Evolutionary conservation across 2,888 invertebrate species (phyloP).

Genomic region (Bembecia ichneumoniformis): DNA sequence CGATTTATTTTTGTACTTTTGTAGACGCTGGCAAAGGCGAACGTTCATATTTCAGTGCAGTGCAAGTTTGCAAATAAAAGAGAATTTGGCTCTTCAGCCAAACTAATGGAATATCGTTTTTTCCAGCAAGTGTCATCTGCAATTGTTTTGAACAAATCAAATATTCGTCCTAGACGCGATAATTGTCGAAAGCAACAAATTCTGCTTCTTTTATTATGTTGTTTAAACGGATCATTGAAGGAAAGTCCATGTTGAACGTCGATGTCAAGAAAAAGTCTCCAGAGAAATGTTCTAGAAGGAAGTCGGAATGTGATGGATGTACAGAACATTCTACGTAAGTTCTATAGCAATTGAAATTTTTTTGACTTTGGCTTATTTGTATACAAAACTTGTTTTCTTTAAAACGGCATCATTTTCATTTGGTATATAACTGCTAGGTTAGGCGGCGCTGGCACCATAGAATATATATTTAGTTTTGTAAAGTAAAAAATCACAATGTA

Average conservation of each 20-base stretch:
- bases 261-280: constrained; percentile 39
- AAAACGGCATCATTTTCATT: no score
- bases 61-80: constrained; percentile 52
- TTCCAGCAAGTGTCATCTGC: constrained; percentile 47
- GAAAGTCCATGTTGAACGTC: constrained; percentile 68
- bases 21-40: constrained; percentile 6
- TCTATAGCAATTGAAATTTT: neutral
- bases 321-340: constrained; percentile 66
- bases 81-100: constrained; percentile 57
- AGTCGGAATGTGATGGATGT: constrained; percentile 62
- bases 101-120: constrained; percentile 70
- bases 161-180: constrained; percentile 60
- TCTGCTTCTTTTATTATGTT: constrained; percentile 65
- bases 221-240: constrained; percentile 72
- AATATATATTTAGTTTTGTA: no score
- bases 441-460: no score
- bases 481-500: no score
- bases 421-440: no score
- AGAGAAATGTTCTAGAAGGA: constrained; percentile 64
- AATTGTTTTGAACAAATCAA: constrained; percentile 53
- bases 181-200: constrained; percentile 66
- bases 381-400: neutral
- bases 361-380: neutral
- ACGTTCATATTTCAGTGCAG: constrained; percentile 19
- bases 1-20: constrained; percentile 12